Percentiles rank a stretch among this genome's conserved stretches.
These are phyloP conservation scores for Plecturocebus donacophilus DNA, from an alignment of 2,113 vertebrate genomes.

Conservation along the genomic window DNA sequence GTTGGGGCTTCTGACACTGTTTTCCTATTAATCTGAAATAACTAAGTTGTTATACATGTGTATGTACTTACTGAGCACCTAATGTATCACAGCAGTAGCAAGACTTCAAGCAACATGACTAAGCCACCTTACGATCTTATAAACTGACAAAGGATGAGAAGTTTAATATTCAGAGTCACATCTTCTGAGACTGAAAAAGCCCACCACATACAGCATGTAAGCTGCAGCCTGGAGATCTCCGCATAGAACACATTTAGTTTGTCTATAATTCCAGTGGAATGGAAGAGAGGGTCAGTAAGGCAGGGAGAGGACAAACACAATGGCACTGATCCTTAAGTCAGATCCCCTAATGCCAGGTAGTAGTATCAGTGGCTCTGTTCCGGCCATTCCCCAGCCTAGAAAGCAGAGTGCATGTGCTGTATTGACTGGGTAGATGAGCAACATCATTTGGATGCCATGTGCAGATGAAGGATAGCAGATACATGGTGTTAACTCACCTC, in stretches of 20 bases:
- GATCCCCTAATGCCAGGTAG: background rate
- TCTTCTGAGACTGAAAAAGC: background rate
- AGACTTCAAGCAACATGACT: background rate
- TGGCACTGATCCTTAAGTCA: background rate
- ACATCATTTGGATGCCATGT: rapidly evolving
- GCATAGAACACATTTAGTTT: background rate
- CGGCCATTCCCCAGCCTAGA: background rate
- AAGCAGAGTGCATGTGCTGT: background rate
- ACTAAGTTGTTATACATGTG: background rate
- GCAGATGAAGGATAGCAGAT: background rate
- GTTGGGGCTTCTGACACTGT: background rate
- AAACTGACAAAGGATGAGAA: background rate
- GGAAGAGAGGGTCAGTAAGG: background rate
- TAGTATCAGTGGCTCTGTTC: background rate
- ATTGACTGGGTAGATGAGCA: background rate
- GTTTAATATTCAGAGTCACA: conserved; percentile 18
- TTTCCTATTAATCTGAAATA: conserved; percentile 10
- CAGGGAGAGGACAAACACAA: background rate
- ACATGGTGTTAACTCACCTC: conserved; percentile 78
- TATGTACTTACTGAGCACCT: background rate
- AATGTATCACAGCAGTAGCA: background rate
- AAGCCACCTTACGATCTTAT: background rate
- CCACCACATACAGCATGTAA: background rate
- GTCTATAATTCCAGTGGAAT: background rate
- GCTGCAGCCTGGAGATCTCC: background rate